These are phyloP conservation scores for Egretta garzetta DNA, from an alignment of 2,113 vertebrate species.

Conservation along the genomic window DNA sequence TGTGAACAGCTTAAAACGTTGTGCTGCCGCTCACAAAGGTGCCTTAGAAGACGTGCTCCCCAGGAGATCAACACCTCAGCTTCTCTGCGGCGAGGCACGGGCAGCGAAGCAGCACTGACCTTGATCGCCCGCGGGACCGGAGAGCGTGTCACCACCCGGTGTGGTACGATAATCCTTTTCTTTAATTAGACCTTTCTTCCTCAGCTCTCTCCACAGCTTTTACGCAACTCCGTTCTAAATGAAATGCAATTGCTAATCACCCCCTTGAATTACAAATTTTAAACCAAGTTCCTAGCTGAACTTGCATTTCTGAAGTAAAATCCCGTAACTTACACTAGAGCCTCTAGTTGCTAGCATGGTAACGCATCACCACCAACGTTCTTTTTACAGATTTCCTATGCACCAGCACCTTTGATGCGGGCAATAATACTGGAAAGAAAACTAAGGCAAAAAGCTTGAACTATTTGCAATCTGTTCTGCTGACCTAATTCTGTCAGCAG, in stretches of 20 bases:
- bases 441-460: background rate
- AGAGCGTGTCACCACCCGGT: fast-evolving
- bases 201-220: background rate
- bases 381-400: background rate
- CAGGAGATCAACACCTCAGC: background rate
- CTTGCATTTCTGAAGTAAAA: background rate
- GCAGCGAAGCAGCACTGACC: background rate
- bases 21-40: background rate
- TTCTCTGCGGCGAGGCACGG: background rate
- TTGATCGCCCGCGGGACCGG: background rate
- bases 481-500: slow-evolving; percentile 48
- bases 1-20: background rate
- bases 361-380: background rate
- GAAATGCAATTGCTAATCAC: background rate
- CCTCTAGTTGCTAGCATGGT: background rate
- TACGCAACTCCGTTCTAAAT: background rate
- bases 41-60: background rate
- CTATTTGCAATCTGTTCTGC: background rate
- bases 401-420: background rate
- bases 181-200: background rate
- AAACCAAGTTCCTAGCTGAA: background rate
- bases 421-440: background rate
- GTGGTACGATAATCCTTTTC: background rate
- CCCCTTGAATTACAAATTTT: background rate
- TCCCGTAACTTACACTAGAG: background rate